Evolutionary conservation across 2,113 vertebrate genomes (phyloP), one percentile per base, ranked within the genome.

Genomic region (Lonchura striata): DNA sequence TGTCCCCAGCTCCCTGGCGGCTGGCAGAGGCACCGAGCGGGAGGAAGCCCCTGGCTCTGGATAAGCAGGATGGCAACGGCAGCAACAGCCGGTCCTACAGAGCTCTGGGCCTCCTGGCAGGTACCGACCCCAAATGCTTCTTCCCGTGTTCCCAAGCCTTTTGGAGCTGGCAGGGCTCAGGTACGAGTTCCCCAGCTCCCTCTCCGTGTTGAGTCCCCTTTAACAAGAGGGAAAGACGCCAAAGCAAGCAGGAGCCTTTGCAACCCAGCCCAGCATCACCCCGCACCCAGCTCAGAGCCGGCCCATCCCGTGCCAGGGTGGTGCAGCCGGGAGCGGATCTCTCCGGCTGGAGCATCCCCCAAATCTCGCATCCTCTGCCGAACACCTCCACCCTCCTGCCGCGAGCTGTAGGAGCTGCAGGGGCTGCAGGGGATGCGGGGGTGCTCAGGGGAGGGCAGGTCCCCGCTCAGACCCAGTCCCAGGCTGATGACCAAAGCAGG

Each of bases 321-420:
- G 46, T 30, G 23, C 1, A 0, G 23, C 44, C 0, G 0, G 61
- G 21, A 44, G 44, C 9, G 18, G 16, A 1, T 2, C 81, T 37
- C 74, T 17, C 5, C 35, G 22, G 27, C 10, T 3, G 3, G 10
- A 0, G 1, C 53, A 71, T 53, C 37, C 54, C 57, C 33, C 64
- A 74, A 4, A 35, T 13, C 8, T 57, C 30, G 1, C 42, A 52
- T 8, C 28, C n/a, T 37, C 33, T 22, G 13, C 66, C 13, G 2
- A 41, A 12, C 3, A 6, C 64, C 35, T 44, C 23, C 56, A 42
- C 16, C 35, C 57, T 19, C 1, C 27, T 4, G 37, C 59, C 30
- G 31, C 0, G 27, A 56, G 21, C 74, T 30, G 33, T 27, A 41
- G 60, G 33, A 19, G 13, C 71, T 21, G 56, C 56, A 42, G 41